A percentile compares a stretch with the other conserved stretches of the same genome.
These are phyloP conservation scores for Enteromius viviparus DNA, from an alignment of 2,797 vertebrate species.

Conservation along the genomic window DNA sequence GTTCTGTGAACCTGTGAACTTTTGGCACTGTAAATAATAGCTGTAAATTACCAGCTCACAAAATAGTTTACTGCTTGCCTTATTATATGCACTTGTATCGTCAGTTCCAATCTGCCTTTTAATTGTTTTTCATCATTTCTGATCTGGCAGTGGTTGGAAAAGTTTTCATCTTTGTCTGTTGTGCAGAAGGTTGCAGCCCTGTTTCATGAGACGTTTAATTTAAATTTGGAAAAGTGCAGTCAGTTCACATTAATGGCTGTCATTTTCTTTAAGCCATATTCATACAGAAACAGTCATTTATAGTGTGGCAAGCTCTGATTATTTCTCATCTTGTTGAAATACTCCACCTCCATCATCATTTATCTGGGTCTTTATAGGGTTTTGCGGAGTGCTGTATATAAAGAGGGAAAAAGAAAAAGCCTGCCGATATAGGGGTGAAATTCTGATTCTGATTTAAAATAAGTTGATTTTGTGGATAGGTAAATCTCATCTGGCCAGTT, in stretches of 20 bases:
- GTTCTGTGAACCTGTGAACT: not conserved
- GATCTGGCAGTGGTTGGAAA: not conserved
- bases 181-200: not conserved
- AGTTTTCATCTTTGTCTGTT: not conserved
- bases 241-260: not conserved
- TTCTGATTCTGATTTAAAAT: not conserved
- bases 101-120: not conserved
- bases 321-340: slow-evolving; percentile 3
- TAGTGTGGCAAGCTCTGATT: not conserved
- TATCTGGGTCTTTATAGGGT: not conserved
- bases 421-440: not conserved
- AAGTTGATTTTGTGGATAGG: not conserved
- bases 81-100: not conserved
- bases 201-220: not conserved
- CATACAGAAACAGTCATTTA: not conserved
- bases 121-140: not conserved
- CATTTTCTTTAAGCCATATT: not conserved
- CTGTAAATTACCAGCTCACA: not conserved
- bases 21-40: not conserved
- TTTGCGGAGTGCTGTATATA: not conserved
- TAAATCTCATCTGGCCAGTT: not conserved
- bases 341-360: not conserved
- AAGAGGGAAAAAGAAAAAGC: not conserved
- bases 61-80: not conserved
- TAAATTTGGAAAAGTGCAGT: no score